Evolutionary conservation across 2,888 invertebrate genomes (phyloP), one percentile per base, ranked within the genome.

Genomic region (Ischnura elegans): DNA sequence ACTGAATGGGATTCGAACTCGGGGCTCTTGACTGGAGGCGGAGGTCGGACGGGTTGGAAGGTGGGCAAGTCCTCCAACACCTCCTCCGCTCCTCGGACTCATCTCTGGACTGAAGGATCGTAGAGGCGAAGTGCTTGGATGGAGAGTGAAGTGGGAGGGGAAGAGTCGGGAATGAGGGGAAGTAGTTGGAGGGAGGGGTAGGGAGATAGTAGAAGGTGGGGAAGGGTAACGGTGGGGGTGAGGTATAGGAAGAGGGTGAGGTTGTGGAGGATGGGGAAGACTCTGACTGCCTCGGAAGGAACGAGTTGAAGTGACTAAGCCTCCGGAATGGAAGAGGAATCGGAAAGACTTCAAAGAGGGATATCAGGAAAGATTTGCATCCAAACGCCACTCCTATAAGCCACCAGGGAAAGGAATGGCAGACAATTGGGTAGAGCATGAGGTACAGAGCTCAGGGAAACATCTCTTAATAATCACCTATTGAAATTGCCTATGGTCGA

Each of bases 31-130:
- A 13, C 13, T 36, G 55, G 87, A 87, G 87, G 87, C 87, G 87
- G 90, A 90, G 90, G 90, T 45, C 10, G 76, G 36, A 10, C 90
- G 55, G 42, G 90, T 90, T 66, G 90, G 90, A 87, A 87, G 87
- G 61, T 51, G 19, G 13, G 45, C 43, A 55, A n/a, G 55, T 90
- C 61, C 76, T 16, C 76, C 61, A 66, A 90, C 90, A 90, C 90
- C 61, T 90, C 90, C 90, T 90, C 90, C 90, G 61, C 90, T 61
- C 55, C 90, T 61, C 90, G 90, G 66, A 61, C 90, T 43, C 90
- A 90, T 90, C 90, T 90, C 90, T 61, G 90, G 87, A 87, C 51
- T 51, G 87, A 36, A 51, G 21, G 55, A 55, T 51, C 51, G 51
- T 13, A 13, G 42, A 36, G 42, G 90, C 42, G n/a, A n/a, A n/a